phyloP scores from a whole-genome alignment of 2,113 vertebrate species.

The Nettapus auritus region DNA sequence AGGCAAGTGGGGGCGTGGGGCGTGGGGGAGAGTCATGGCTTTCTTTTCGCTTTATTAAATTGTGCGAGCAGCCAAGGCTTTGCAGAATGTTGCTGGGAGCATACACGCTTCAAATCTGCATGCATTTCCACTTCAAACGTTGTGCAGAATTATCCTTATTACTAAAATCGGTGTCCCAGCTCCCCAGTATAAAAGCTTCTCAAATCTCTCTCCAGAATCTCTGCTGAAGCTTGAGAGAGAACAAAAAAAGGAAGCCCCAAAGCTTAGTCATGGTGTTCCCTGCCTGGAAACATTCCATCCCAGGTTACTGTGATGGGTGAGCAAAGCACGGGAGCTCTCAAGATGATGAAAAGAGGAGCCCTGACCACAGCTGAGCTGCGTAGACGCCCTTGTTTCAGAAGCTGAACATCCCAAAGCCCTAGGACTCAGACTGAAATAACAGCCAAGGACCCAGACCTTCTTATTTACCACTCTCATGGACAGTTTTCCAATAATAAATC shows the following conservation, averaged over 20 bases:
- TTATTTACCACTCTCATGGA: not conserved
- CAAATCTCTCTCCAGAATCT: not conserved
- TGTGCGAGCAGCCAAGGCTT: conserved; percentile 77
- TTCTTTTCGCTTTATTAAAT: conserved; percentile 47
- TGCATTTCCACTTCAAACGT: conserved; percentile 79
- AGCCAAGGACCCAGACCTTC: not conserved
- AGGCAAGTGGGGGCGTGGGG: not conserved
- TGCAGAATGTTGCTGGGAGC: conserved; percentile 85
- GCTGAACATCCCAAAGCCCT: not conserved
- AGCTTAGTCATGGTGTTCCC: not conserved
- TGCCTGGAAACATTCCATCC: not conserved
- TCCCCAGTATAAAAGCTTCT: not conserved
- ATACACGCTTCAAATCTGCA: conserved; percentile 84
- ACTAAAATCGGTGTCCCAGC: not conserved
- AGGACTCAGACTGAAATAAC: fast-evolving
- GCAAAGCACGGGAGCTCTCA: not conserved
- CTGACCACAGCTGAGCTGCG: not conserved
- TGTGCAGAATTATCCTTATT: conserved; percentile 66
- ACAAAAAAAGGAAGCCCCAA: not conserved
- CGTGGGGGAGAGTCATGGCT: not conserved
- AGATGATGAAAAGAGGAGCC: not conserved
- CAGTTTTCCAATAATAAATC: not conserved
- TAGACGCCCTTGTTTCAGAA: not conserved
- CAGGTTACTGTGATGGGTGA: not conserved
- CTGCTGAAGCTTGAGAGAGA: not conserved